Base-by-base conservation (phyloP, 2,888 invertebrate genomes). In the Agrotis exclamationis region DNA sequence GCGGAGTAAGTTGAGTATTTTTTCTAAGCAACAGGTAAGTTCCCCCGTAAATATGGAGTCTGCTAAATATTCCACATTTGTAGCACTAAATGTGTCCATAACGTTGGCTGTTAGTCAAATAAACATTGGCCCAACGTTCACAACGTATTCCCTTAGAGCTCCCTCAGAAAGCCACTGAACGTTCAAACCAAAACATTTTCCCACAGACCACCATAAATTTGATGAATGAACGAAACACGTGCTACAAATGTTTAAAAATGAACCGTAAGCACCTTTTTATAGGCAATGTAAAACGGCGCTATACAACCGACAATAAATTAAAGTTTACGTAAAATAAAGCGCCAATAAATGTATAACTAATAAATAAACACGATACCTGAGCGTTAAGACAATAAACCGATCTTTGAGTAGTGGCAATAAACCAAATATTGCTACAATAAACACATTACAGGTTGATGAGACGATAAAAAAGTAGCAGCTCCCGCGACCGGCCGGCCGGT, bases 281-380 rank as follows among this genome's bases (percentile, higher is more conserved):
- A 95, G 96, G 95, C 95, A 94, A 96, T 95, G 96, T 96, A 95
- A 95, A 96, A 94, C 93, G 93, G 92, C 90, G 91, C 92, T 94
- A 94, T 92, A 95, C 94, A 91, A 91, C 95, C 95, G 93, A 93
- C 93, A 95, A 95, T 96, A 96, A 96, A 96, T 96, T 96, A 93
- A 95, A 95, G 92, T 95, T 96, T 93, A 96, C 95, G 95, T 95
- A 94, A 96, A 96, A 95, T 96, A 93, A 96, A 96, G 94, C 95
- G 92, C 92, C 92, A 95, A 96, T 96, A 96, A 96, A 95, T 95
- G 96, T 96, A 96, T 96, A 96, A 95, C 95, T 96, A 96, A 96
- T 96, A 96, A 96, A 96, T 96, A 95, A 96, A 96, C 95, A 96
- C 93, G 94, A 95, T 95, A 96, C 96, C 96, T 96, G 95, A 92